Percentiles rank a stretch among this genome's conserved stretches.
These are phyloP conservation scores for Tursiops truncatus DNA, from an alignment of 2,113 vertebrate species.

Conservation along the genomic window DNA sequence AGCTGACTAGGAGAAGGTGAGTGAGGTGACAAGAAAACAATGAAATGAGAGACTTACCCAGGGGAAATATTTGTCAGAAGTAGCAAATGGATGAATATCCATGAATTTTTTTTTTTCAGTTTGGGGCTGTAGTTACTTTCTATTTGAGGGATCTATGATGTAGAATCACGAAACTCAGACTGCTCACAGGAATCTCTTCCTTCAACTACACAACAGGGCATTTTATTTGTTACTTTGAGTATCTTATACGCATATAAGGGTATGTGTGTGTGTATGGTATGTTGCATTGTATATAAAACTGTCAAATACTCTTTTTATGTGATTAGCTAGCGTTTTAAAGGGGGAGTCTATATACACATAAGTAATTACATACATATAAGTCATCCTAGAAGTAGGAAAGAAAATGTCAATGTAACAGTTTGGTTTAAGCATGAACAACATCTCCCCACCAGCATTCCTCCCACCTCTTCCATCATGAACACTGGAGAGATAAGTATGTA, in stretches of 20 bases:
- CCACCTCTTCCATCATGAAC: not conserved
- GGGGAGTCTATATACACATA: not conserved
- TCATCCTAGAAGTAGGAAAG: not conserved
- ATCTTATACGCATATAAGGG: not conserved
- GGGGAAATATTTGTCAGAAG: not conserved
- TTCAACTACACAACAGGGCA: not conserved
- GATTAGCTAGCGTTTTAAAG: not conserved
- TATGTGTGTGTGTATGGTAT: not conserved
- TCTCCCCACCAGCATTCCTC: not conserved
- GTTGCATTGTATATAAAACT: not conserved
- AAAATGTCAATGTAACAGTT: not conserved
- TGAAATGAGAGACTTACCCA: not conserved
- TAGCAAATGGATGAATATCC: not conserved
- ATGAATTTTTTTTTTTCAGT: not conserved
- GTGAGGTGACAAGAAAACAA: not conserved
- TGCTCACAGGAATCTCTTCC: not conserved
- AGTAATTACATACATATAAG: not conserved
- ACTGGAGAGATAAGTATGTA: not conserved
- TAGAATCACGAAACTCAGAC: not conserved
- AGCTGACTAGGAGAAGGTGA: not conserved
- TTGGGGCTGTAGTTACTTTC: not conserved
- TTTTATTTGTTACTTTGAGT: not conserved
- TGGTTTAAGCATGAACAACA: not conserved
- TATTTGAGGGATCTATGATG: not conserved
- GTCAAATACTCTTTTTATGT: not conserved